Evolutionary conservation across 2,888 invertebrate genomes (phyloP).

Genomic region (Aethes cnicana): DNA sequence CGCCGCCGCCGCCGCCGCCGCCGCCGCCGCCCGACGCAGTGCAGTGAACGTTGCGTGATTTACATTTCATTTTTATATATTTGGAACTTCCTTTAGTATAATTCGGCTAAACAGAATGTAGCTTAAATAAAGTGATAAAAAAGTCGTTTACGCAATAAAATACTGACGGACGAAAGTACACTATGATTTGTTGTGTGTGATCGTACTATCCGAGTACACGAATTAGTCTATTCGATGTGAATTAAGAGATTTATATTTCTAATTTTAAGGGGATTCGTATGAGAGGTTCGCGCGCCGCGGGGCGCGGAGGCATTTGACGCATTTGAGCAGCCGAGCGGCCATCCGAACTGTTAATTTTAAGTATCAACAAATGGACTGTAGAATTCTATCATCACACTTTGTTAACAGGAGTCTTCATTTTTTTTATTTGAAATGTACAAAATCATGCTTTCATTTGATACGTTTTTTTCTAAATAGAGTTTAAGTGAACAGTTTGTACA

Average conservation of each 20-base stretch:
- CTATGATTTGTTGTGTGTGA: conserved; percentile 38
- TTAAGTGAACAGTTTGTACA: conserved; percentile 78
- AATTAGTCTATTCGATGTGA: conserved; percentile 31
- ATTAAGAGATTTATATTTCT: conserved; percentile 32
- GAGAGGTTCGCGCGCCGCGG: conserved; percentile 23
- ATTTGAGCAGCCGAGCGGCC: conserved; percentile 44
- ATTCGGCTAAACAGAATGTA: conserved; percentile 31
- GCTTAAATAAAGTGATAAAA: conserved; percentile 32
- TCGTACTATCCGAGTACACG: conserved; percentile 35
- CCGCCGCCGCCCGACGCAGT: conserved; percentile 12
- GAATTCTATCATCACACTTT: conserved; percentile 80
- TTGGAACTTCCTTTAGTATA: conserved; percentile 31
- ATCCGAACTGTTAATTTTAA: conserved; percentile 73
- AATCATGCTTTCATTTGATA: conserved; percentile 78
- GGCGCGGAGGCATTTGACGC: conserved; percentile 74
- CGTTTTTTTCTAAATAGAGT: conserved; percentile 76
- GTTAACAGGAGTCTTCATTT: conserved; percentile 63
- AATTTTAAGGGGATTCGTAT: conserved; percentile 31
- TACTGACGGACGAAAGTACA: conserved; percentile 29
- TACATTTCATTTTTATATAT: conserved; percentile 31
- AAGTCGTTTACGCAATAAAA: conserved; percentile 29
- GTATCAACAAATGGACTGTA: conserved; percentile 74
- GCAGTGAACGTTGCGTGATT: conserved; percentile 30
- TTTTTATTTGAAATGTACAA: conserved; percentile 79
- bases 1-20: conserved; percentile 43